phyloP scores from a whole-genome alignment of 2,797 vertebrate genomes.

The Pseudomugil gertrudae region DNA sequence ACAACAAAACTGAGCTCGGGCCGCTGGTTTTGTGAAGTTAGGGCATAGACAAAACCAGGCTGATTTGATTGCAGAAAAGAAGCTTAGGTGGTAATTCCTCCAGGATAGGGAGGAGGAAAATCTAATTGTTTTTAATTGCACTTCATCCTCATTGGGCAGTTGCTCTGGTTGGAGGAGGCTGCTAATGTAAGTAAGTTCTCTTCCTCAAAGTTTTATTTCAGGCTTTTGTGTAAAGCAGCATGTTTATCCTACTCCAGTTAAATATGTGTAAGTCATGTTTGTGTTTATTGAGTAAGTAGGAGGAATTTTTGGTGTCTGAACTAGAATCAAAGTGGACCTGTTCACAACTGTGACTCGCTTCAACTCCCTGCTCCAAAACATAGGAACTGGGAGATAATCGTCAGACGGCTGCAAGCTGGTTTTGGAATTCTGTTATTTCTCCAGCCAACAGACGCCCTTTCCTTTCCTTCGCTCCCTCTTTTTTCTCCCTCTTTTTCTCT shows the following conservation, averaged over 20 bases:
- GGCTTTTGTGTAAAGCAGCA: neutral
- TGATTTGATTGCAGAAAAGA: conserved; percentile 55
- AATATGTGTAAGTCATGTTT: conserved; percentile 1
- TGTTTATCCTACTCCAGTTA: conserved; percentile 11
- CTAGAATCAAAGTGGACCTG: conserved; percentile 69
- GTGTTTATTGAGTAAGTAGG: conserved; percentile 10
- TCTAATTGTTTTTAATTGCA: conserved; percentile 56
- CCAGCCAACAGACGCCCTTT: conserved; percentile 64
- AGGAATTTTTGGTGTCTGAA: conserved; percentile 47
- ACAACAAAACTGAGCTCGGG: neutral
- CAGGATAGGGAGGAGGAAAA: conserved; percentile 45
- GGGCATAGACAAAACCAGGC: conserved; percentile 7
- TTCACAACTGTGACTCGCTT: conserved; percentile 25
- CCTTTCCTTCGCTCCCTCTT: conserved; percentile 51
- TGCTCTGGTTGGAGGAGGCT: conserved; percentile 41
- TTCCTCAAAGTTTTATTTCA: conserved; percentile 9
- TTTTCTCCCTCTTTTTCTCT: conserved; percentile 55
- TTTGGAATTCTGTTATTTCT: conserved; percentile 88
- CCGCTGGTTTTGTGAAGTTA: neutral
- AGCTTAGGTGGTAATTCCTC: conserved; percentile 58
- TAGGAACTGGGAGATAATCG: conserved; percentile 52
- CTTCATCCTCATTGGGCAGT: conserved; percentile 47
- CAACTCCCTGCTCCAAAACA: conserved; percentile 38
- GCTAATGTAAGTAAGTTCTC: conserved; percentile 48
- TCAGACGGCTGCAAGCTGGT: conserved; percentile 72